Base-by-base conservation (phyloP, 2,888 invertebrate genomes). In the Lysandra coridon region DNA sequence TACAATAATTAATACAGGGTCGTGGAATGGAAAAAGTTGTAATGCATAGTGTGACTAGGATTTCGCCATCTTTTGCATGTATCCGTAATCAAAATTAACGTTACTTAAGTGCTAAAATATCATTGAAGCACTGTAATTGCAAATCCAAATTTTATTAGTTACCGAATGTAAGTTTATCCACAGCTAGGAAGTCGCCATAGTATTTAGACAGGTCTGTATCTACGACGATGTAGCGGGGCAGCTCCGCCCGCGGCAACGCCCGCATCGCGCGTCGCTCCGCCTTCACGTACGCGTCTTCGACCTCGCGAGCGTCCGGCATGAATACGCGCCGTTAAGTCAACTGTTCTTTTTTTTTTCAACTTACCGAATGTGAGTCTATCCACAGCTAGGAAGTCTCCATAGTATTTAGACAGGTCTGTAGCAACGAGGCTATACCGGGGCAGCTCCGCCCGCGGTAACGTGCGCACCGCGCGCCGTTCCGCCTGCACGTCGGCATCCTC, bases 331-430 rank as follows among this genome's bases (percentile, higher is more conserved):
- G 86, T 12, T 87, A 85, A 6, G 84, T 84, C 83, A 90, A 83
- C 92, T 92, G 79, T n/a, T 60, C 23, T 23, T 23, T 23, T 23
- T 23, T 23, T 23, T 23, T 23, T 23, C 23, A 23, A 23, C 23
- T 23, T 23, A 94, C 95, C 94, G 74, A 96, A 91, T 0, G 95
- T 96, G 1, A 98, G 92, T 80, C 96, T 96, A 88, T 98, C 97
- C 0, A 99, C 98, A 0, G 98, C 98, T 37, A 96, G 88, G 81
- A 97, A 95, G 0, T 94, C 90, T 1, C 95, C 95, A 86, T 98
- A 98, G 86, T 95, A 96, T 88, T 98, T 98, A 12, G 96, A 96
- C 49, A 98, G 94, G 86, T 96, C 95, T 82, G 95, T 95, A 83
- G 97, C 89, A 3, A 97, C 96, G 37, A 97, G 89, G 84, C 95